Percentiles rank a stretch among this genome's conserved stretches.
These are phyloP conservation scores for Cerceris ruficornis DNA, from an alignment of 2,888 invertebrate genomes.

Conservation along the genomic window DNA sequence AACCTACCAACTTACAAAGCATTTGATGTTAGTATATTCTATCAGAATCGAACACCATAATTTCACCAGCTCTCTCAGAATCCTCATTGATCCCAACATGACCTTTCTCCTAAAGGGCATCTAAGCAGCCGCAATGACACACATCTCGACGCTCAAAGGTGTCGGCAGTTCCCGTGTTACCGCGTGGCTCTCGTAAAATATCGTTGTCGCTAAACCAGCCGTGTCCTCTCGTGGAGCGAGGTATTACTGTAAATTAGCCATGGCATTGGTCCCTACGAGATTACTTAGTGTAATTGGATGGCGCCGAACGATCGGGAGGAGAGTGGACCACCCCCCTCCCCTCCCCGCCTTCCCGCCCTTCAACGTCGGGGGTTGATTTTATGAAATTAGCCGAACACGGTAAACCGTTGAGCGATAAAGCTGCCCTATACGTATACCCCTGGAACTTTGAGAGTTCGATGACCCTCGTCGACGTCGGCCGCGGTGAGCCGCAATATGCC, in stretches of 20 bases:
- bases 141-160: too few species aligned
- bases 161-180: too few species aligned
- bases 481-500: conserved; percentile 40
- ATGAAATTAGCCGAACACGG: conserved; percentile 53
- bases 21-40: too few species aligned
- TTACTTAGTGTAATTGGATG: conserved; percentile 69
- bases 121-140: too few species aligned
- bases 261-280: conserved; percentile 57
- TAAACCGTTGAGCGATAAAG: conserved; percentile 38
- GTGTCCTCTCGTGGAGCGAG: background rate
- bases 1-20: too few species aligned
- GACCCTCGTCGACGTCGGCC: conserved; percentile 35
- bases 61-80: too few species aligned
- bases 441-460: conserved; percentile 55
- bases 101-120: too few species aligned
- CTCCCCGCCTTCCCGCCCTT: too few species aligned
- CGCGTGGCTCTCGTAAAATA: too few species aligned
- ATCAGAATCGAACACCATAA: too few species aligned
- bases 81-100: too few species aligned
- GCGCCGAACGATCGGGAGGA: conserved; percentile 7
- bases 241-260: conserved; percentile 67
- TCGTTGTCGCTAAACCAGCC: too few species aligned
- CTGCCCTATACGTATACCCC: conserved; percentile 8
- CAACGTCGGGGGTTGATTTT: conserved; percentile 43
- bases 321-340: background rate